Base-by-base conservation (phyloP, 2,113 vertebrate species). In the Prinia subflava region DNA sequence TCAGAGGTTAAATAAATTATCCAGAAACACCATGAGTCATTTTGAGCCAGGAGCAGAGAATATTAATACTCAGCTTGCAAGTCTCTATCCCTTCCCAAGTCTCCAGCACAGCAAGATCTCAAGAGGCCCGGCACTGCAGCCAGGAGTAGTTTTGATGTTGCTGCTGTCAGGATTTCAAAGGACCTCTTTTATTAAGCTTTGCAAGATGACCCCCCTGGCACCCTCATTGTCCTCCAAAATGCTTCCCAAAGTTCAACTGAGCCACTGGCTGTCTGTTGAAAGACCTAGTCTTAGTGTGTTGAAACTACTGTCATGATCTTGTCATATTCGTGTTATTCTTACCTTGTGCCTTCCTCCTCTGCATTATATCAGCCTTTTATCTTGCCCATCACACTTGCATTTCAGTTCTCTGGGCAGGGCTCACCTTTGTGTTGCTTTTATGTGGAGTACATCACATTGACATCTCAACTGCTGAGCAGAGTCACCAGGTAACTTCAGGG, bases 361-460 rank as follows among this genome's bases (percentile, higher is more conserved):
- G 41, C 74, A 9, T 78, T 64, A 5, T 87, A 79, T 84, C 83
- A 82, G 46, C n/a, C 53, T 95, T 93, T 95, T 95, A 91, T 96
- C 95, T 94, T 27, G 37, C 94, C 83, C 91, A 89, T 93, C 92
- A 44, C 3, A 27, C 56, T 25, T 67, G 39, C 46, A 46, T 86
- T 92, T 87, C 86, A 84, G n/a, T 70, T 95, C 92, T 93, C 76
- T 81, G 60, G 91, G 92, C 69, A 92, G 83, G 91, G 86, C 87
- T 94, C 64, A 77, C 92, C 83, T 90, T 88, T 89, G 76, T 68
- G 44, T 75, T 76, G 74, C 78, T 68, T 93, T 92, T 85, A 22
- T 39, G 68, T 39, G 33, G 33, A 74, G 63, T 62, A 42, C 63
- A 31, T 80, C 71, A 21, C 56, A 17, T 3, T 65, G 75, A 83